Percentiles rank a stretch among this genome's conserved stretches.
phyloP scores from a whole-genome alignment of 2,888 invertebrate genomes.

The Campoletis raptor region DNA sequence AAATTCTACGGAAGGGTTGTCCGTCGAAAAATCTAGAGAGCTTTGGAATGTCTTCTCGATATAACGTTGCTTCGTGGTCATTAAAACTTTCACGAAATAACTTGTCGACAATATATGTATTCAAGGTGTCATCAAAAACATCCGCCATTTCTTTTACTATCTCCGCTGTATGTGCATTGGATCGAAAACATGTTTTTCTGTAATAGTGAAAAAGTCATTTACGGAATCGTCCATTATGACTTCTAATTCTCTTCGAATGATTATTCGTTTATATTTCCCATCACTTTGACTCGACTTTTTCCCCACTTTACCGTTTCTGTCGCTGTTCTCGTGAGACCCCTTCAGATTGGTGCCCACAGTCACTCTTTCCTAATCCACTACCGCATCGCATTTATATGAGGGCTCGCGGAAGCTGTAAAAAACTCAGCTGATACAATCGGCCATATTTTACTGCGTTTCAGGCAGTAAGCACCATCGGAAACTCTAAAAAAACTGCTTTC shows the following conservation, averaged over 20 bases:
- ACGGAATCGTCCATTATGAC: not conserved
- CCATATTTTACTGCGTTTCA: too few relatives aligned
- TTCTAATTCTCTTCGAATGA: not conserved
- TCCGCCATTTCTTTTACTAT: not conserved
- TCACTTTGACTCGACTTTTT: too few relatives aligned
- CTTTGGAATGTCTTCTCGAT: conserved; percentile 23
- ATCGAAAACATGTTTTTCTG: not conserved
- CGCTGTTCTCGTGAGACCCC: too few relatives aligned
- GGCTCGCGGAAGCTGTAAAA: too few relatives aligned
- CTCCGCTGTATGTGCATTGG: not conserved
- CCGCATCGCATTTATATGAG: too few relatives aligned
- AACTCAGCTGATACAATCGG: too few relatives aligned
- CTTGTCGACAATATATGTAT: not conserved
- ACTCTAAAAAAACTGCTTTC: not conserved
- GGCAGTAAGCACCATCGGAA: not conserved
- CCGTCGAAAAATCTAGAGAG: conserved; percentile 6
- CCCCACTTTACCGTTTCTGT: too few relatives aligned
- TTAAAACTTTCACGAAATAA: conserved; percentile 64
- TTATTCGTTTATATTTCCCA: too few relatives aligned
- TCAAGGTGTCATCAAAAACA: conserved; percentile 49
- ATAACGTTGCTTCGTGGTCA: conserved; percentile 51
- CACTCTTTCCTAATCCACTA: too few relatives aligned
- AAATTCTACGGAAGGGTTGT: not conserved
- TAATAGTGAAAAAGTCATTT: not conserved
- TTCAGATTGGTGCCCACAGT: too few relatives aligned